These are phyloP conservation scores for Cataglyphis cursor DNA, from an alignment of 2,888 invertebrate genomes.

Conservation along the genomic window DNA sequence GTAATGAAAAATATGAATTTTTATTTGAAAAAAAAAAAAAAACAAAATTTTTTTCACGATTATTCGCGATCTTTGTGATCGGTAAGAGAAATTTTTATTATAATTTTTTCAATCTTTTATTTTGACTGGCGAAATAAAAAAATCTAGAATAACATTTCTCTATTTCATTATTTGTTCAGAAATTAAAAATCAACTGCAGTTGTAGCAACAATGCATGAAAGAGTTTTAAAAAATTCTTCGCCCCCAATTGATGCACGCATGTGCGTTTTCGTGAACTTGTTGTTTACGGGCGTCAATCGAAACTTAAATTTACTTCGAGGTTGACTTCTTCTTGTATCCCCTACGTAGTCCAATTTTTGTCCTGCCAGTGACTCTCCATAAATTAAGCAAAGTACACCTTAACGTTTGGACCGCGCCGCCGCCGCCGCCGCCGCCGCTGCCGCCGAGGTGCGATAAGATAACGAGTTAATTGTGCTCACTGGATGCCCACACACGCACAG, in stretches of 20 bases:
- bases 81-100: background rate
- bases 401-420: slow-evolving; percentile 84
- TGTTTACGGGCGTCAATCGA: slow-evolving; percentile 17
- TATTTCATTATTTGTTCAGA: no score
- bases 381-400: slow-evolving; percentile 86
- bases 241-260: background rate
- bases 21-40: no score
- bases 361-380: slow-evolving; percentile 78
- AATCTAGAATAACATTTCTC: no score
- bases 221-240: background rate
- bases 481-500: slow-evolving; percentile 85
- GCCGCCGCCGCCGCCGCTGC: slow-evolving; percentile 76
- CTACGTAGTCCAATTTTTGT: slow-evolving; percentile 70
- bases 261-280: background rate
- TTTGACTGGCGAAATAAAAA: background rate
- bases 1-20: no score
- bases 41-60: background rate
- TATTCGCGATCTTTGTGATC: background rate
- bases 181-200: no score
- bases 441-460: slow-evolving; percentile 86
- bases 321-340: slow-evolving; percentile 50
- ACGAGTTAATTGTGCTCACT: slow-evolving; percentile 87
- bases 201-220: background rate
- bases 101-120: background rate
- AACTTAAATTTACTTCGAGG: slow-evolving; percentile 27